Conservation (phyloP, 2,113 vertebrate genomes). For the Oncorhynchus kisutch region DNA sequence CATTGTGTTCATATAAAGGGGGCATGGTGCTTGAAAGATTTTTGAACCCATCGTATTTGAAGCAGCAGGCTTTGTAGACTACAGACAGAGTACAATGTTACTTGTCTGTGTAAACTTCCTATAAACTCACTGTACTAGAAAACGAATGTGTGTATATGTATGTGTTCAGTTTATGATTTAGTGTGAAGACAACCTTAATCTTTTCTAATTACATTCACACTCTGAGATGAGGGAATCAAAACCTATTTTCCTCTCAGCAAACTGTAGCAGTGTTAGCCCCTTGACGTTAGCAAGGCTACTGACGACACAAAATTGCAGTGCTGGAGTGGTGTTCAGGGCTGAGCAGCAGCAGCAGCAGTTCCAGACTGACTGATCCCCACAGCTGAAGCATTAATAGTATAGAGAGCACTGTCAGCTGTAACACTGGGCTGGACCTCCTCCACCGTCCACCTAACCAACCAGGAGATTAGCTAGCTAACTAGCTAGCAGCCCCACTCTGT, state of each 20-base stretch:
- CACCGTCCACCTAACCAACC: slow-evolving; percentile 48
- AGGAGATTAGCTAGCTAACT: slow-evolving; percentile 11
- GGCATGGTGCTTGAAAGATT: neutral
- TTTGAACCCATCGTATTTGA: neutral
- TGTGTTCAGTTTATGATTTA: neutral
- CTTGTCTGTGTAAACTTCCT: neutral
- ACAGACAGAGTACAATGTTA: neutral
- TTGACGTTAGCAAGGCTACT: neutral
- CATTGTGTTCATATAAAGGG: no score
- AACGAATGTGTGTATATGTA: neutral
- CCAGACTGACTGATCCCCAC: slow-evolving; percentile 29
- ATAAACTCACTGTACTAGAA: neutral
- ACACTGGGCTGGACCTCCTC: slow-evolving; percentile 24
- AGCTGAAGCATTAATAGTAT: slow-evolving; percentile 6
- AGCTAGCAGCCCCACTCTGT: neutral
- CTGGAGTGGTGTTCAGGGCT: slow-evolving; percentile 16
- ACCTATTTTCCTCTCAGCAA: fast-evolving
- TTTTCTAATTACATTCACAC: neutral
- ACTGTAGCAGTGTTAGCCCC: neutral
- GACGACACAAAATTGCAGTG: neutral
- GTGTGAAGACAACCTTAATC: neutral
- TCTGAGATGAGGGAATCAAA: slow-evolving; percentile 16
- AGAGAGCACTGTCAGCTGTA: neutral
- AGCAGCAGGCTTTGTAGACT: no score
- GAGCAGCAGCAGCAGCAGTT: neutral